Conservation (phyloP, 2,888 invertebrate species). For the Drosophila imparisetae region DNA sequence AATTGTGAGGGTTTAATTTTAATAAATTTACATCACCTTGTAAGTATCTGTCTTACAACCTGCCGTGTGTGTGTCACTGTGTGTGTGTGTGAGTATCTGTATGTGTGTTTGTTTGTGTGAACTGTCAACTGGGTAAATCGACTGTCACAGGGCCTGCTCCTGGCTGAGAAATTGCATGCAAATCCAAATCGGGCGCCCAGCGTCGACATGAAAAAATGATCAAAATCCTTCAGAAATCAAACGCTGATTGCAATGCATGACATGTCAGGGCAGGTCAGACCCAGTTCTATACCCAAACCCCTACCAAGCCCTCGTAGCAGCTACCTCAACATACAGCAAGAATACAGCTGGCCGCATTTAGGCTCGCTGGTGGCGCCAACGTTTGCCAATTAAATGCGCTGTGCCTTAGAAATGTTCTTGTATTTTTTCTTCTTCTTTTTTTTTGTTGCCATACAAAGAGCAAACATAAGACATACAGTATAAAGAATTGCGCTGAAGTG, state of each 20-base stretch:
- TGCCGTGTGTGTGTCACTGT: neutral
- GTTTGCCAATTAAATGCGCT: slow-evolving; percentile 68
- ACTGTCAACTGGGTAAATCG: slow-evolving; percentile 52
- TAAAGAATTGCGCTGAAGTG: slow-evolving; percentile 31
- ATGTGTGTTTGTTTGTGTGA: slow-evolving; percentile 7
- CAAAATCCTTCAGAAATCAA: slow-evolving; percentile 78
- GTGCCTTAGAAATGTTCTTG: slow-evolving; percentile 48
- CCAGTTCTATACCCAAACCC: slow-evolving; percentile 4
- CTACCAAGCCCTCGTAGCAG: neutral
- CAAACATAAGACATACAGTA: slow-evolving; percentile 30
- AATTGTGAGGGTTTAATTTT: slow-evolving; percentile 67
- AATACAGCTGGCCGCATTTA: slow-evolving; percentile 54
- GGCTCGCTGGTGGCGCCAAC: slow-evolving; percentile 60
- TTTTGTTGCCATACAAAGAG: slow-evolving; percentile 27
- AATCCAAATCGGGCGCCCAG: slow-evolving; percentile 23
- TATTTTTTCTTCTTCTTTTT: neutral
- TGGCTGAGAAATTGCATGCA: slow-evolving; percentile 60
- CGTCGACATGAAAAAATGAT: slow-evolving; percentile 70
- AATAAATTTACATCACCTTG: slow-evolving; percentile 66
- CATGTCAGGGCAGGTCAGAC: slow-evolving; percentile 54
- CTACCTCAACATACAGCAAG: slow-evolving; percentile 32
- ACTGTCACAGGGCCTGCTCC: slow-evolving; percentile 48
- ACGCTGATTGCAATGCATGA: slow-evolving; percentile 70
- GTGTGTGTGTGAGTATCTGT: slow-evolving; percentile 1
- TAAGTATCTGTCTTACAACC: slow-evolving; percentile 30